Base-by-base conservation (phyloP, 2,797 vertebrate species). In the Odontamblyopus rebecca region DNA sequence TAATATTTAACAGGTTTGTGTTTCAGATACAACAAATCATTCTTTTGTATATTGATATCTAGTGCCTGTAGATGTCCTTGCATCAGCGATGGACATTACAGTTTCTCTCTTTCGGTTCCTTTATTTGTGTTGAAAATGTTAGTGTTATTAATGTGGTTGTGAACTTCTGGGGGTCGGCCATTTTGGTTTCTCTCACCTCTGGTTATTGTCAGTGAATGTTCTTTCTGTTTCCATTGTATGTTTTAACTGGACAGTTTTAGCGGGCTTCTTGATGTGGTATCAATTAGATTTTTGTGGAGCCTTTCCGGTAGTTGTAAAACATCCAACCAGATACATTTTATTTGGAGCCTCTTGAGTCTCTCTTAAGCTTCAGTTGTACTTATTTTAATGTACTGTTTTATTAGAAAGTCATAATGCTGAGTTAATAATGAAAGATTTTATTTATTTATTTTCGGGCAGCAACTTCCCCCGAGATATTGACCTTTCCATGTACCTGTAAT, bases 1-100 rank as follows among this genome's bases (percentile, higher is more conserved):
- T 93, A 91, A 91, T 91, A 91, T 93, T 92, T 93, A 94, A 92
- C 91, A 93, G 91, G 93, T 94, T 95, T 95, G 93, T 94, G 94
- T 95, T 95, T 92, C 93, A 91, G 89, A 92, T 91, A 79, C 91
- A 93, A 91, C 91, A 93, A 93, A 93, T 90, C 93, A 91, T 89
- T 92, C 84, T 88, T 93, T 92, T 92, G 88, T 94, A 92, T 91
- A 93, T 94, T 90, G 88, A 93, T 91, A 93, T 93, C 92, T 91
- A 93, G 76, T 93, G 93, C 88, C 92, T 93, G 93, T 88, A 88
- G 80, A 83, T 50, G 87, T 69, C 89, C 86, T 89, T 76, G 51
- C 62, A 0, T 64, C 88, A 86, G 67, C 56, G 53, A 68, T 83
- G 90, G 85, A 80, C 85, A 35, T 80, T 83, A 89, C 94, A 90